phyloP scores from a whole-genome alignment of 2,113 vertebrate genomes.

The Stigmatopora nigra region DNA sequence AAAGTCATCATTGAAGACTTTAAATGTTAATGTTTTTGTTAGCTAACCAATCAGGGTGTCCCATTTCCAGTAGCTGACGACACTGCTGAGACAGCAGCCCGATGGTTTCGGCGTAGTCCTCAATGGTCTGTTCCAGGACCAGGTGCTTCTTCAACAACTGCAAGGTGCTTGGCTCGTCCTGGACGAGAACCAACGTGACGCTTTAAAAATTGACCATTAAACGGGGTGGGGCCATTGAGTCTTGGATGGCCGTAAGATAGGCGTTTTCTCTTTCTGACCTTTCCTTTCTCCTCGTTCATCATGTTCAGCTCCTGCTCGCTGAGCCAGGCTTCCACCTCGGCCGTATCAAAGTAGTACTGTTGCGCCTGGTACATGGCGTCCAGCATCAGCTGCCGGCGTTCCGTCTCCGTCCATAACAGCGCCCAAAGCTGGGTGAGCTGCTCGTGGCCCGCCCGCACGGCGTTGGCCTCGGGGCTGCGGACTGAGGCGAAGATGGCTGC shows the following conservation, averaged over 20 bases:
- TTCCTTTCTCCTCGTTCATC: slow-evolving; percentile 93
- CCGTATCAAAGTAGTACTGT: slow-evolving; percentile 87
- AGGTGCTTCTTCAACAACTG: slow-evolving; percentile 92
- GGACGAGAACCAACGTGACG: not conserved
- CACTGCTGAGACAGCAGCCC: slow-evolving; percentile 88
- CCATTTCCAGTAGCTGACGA: slow-evolving; percentile 81
- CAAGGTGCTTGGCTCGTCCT: slow-evolving; percentile 90
- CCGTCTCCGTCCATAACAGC: slow-evolving; percentile 73
- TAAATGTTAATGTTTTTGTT: not conserved
- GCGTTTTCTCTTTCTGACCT: slow-evolving; percentile 65
- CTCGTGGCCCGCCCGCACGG: slow-evolving; percentile 70
- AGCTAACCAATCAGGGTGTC: slow-evolving; percentile 83
- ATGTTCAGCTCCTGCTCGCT: slow-evolving; percentile 90
- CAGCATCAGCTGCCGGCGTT: slow-evolving; percentile 78
- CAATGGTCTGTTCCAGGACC: slow-evolving; percentile 82
- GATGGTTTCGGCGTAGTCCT: slow-evolving; percentile 92
- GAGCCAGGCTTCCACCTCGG: slow-evolving; percentile 89
- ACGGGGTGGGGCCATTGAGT: not conserved
- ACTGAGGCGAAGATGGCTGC: slow-evolving; percentile 74
- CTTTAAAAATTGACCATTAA: not conserved
- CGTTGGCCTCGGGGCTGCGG: slow-evolving; percentile 77
- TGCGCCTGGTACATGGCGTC: slow-evolving; percentile 88
- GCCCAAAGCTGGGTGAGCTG: slow-evolving; percentile 75
- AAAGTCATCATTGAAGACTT: not conserved
- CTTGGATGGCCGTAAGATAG: not conserved